Conservation (phyloP, 2,113 vertebrate genomes). For the Acinonyx jubatus region DNA sequence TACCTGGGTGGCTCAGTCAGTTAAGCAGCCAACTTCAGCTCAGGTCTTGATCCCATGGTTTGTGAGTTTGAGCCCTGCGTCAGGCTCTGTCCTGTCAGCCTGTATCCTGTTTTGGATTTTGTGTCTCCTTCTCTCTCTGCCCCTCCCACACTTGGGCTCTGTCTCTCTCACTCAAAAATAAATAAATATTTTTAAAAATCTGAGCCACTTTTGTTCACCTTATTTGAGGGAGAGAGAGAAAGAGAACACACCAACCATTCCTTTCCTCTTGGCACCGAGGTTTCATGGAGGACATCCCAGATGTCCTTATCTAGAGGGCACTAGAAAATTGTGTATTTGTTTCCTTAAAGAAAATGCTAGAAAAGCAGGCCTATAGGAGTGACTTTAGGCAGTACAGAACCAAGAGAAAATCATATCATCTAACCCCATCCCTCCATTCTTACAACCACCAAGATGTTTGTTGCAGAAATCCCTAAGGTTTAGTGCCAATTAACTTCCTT, state of each 20-base stretch:
- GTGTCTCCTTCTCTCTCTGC: no score
- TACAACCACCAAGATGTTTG: not conserved
- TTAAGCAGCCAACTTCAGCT: no score
- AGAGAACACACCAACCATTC: not conserved
- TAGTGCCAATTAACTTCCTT: not conserved
- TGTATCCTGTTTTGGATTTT: no score
- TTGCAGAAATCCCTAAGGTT: not conserved
- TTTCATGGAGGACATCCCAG: not conserved
- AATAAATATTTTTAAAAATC: not conserved
- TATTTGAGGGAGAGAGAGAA: not conserved
- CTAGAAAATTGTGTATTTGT: not conserved
- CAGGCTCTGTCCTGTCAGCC: no score
- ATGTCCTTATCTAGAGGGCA: not conserved
- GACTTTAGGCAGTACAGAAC: not conserved
- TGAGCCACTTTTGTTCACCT: not conserved
- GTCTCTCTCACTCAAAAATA: no score
- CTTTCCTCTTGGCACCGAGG: not conserved
- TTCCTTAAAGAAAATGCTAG: slow-evolving; percentile 20
- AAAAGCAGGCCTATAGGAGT: not conserved
- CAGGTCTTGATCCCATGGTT: no score
- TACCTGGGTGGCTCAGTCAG: no score
- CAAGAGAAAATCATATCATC: not conserved
- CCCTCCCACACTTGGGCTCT: no score
- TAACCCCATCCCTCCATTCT: not conserved
- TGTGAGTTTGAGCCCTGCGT: no score